Evolutionary conservation across 1,140 invertebrate species (phyloP).

Genomic region (Caerostris darwini): DNA sequence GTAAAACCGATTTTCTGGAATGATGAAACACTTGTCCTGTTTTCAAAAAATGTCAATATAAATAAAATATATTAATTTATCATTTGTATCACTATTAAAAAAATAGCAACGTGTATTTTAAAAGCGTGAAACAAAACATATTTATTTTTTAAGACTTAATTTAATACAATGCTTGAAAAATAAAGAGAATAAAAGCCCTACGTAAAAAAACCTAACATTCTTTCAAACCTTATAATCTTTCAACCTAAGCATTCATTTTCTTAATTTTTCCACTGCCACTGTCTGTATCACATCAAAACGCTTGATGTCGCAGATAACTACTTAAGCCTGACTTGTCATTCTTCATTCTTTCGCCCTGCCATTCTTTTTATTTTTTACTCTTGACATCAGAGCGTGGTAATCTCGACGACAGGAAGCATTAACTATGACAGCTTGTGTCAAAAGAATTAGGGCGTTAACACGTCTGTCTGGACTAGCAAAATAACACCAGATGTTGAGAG

Average conservation of each 20-base stretch:
- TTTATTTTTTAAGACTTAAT: no score
- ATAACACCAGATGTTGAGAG: slow-evolving; percentile 4
- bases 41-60: no score
- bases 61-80: no score
- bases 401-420: background rate
- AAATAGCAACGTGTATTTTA: no score
- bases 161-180: no score
- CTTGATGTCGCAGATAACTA: background rate
- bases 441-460: slow-evolving; percentile 54
- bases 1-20: no score
- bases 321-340: background rate
- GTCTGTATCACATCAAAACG: background rate
- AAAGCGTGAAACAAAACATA: no score
- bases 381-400: background rate
- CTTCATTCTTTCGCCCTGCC: background rate
- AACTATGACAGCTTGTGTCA: slow-evolving; percentile 21
- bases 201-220: no score
- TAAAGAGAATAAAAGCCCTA: no score
- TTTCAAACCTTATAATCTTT: no score
- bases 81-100: no score
- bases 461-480: slow-evolving; percentile 7
- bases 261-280: background rate
- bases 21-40: no score
- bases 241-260: background rate
- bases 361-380: background rate